These are phyloP conservation scores for Melanotaenia nigrans DNA, from an alignment of 2,797 vertebrate genomes.

Conservation along the genomic window DNA sequence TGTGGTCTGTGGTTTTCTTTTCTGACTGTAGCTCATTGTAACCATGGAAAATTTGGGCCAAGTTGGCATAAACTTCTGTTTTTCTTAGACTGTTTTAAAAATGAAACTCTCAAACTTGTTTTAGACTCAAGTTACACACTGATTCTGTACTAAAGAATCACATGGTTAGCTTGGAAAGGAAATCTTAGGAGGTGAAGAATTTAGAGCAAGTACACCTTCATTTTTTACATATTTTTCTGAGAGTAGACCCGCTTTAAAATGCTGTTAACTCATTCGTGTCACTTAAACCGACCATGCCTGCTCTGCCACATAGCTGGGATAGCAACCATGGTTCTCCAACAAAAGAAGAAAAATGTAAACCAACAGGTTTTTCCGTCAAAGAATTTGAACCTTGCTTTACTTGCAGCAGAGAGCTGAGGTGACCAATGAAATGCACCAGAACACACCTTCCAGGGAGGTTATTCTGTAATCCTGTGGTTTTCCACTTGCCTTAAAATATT, in stretches of 20 bases:
- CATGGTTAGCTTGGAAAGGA: not conserved
- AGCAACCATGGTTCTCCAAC: not conserved
- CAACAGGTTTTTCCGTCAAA: not conserved
- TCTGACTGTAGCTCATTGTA: conserved; percentile 45
- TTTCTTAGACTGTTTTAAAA: conserved; percentile 25
- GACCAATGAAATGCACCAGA: not conserved
- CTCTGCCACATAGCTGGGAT: too few relatives aligned
- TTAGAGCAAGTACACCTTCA: not conserved
- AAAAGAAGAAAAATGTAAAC: not conserved
- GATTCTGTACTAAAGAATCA: not conserved
- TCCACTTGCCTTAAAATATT: not conserved
- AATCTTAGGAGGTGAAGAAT: not conserved
- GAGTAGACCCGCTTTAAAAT: not conserved
- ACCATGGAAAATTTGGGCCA: conserved; percentile 42
- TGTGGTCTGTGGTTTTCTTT: conserved; percentile 50
- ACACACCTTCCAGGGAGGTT: not conserved
- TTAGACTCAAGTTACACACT: not conserved
- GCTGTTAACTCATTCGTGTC: not conserved
- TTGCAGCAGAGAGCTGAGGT: not conserved
- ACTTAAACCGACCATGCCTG: not conserved
- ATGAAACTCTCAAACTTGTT: conserved; percentile 17
- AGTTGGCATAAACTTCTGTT: not conserved
- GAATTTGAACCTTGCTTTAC: not conserved
- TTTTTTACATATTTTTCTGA: conserved; percentile 9
- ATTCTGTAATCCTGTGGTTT: not conserved